Base-by-base conservation (phyloP, 2,113 vertebrate genomes). In the Scortum barcoo region DNA sequence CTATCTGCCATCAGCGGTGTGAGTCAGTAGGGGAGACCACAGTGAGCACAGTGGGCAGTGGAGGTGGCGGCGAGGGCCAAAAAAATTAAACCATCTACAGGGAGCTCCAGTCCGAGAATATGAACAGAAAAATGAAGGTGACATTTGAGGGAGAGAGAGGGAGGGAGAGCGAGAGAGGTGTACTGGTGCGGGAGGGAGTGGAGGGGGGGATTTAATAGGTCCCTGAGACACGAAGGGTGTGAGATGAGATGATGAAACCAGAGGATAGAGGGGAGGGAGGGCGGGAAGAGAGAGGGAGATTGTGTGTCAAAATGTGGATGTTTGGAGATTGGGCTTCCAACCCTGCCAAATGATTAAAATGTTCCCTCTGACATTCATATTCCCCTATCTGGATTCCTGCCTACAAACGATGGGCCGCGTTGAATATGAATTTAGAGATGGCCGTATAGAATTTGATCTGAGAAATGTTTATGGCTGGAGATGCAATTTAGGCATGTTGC, bases 191-290 rank as follows among this genome's bases (percentile, higher is more conserved):
- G 66, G 78, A 93, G 94, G 94, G 95, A 95, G 83, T 96, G 96
- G 95, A 96, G 95, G 83, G 96, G 96, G 95, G 96, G 95, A 89
- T 93, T 94, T 94, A 93, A 93, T 93, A 91, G 92, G 92, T 90
- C 92, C 90, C 92, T 90, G 89, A 91, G 91, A 92, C 88, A 92
- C 91, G 90, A 93, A 94, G 91, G 92, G 93, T 92, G 93, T 92
- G 91, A 94, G 92, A 94, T 93, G 91, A 93, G 93, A 93, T 93
- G 90, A 93, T 93, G 91, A 93, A 92, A 93, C 90, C 85, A 88
- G 86, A 91, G 92, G 92, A 92, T 91, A 91, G 91, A 87, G 86
- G 85, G 79, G 84, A 91, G 84, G 89, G 87, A 86, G 86, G 85
- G 88, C 30, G 63, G 85, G 78, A 85, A 79, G 80, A 87, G 90